Evolutionary conservation across 1,140 invertebrate genomes (phyloP), one percentile per base, ranked within the genome.

Genomic region (Hesperophylax magnus): DNA sequence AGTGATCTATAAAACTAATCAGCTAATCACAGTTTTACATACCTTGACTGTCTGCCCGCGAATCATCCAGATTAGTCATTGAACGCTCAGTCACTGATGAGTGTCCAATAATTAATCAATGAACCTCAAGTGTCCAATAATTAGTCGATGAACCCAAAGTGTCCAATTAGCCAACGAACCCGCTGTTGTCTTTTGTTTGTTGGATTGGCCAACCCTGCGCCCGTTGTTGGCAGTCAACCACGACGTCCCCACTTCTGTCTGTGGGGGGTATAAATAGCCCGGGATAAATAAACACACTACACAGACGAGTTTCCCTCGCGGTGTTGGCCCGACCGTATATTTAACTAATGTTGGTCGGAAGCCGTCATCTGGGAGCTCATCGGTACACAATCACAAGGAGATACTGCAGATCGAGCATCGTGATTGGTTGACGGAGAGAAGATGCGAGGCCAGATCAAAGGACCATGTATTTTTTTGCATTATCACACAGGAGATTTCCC

Each of bases 221-320:
- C 63, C 7, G 18, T 34, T 67, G 31, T 67, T 27, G 22, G 3
- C 31, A 31, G 24, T 22, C 24, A 17, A 15, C 63, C 24, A 31
- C 65, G 31, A 47, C 15, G 27, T 69, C 27, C 65, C 27, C 65
- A 67, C 63, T 67, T 61, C 63, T 34, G 22, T 31, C 24, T 67
- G 22, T 17, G 3, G 11, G 6, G 27, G 31, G 20, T 52, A 39
- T 72, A 72, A 72, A 72, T 72, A 72, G 18, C 69, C 24, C 3
- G 69, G 39, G n/a, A 72, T 72, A 54, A 72, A 72, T 52, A 72
- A 72, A 72, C 69, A 72, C 69, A 52, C n/a, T 14, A 47, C 69
- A 18, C 14, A 17, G 18, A 20, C 58, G 20, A 61, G 24, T 67
- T 47, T 67, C 31, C 63, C 31, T 67, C 63, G 24, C 63, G 24